These are phyloP conservation scores for Ectropis crepuscularia DNA, from an alignment of 2,888 invertebrate species.

Conservation along the genomic window DNA sequence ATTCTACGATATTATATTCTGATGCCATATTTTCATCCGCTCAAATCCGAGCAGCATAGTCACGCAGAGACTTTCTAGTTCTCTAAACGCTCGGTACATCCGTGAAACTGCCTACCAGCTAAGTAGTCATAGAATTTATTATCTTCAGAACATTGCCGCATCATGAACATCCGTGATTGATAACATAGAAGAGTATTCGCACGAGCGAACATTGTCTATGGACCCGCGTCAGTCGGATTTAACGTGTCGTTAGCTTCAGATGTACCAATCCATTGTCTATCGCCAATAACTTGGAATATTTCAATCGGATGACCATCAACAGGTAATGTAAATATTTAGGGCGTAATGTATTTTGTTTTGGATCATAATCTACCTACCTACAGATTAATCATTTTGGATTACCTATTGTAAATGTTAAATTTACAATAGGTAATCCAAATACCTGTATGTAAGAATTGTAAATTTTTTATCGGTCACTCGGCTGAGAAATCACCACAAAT, in stretches of 20 bases:
- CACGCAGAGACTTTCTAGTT: neutral
- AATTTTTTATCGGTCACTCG: no score
- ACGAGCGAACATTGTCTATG: slow-evolving; percentile 42
- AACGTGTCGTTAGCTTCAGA: slow-evolving; percentile 28
- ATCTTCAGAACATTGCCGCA: slow-evolving; percentile 18
- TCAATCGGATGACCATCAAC: neutral
- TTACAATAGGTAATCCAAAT: no score
- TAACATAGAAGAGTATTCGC: slow-evolving; percentile 32
- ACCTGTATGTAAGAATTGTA: no score
- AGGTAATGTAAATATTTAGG: neutral
- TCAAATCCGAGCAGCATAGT: no score
- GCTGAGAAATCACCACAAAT: no score
- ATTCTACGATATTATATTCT: no score
- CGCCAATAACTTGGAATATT: slow-evolving; percentile 11
- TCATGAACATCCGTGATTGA: slow-evolving; percentile 30
- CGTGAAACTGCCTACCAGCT: neutral
- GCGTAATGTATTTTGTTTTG: neutral
- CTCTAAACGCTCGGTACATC: slow-evolving; percentile 1
- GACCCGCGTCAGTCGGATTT: slow-evolving; percentile 30
- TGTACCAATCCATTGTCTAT: slow-evolving; percentile 24
- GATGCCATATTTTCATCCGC: no score
- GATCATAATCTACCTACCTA: no score
- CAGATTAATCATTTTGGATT: no score
- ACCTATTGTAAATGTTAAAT: no score
- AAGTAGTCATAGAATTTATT: neutral